Percentiles rank a stretch among this genome's conserved stretches.
These are phyloP conservation scores for Megathymus violae DNA, from an alignment of 1,140 invertebrate species.

Conservation along the genomic window DNA sequence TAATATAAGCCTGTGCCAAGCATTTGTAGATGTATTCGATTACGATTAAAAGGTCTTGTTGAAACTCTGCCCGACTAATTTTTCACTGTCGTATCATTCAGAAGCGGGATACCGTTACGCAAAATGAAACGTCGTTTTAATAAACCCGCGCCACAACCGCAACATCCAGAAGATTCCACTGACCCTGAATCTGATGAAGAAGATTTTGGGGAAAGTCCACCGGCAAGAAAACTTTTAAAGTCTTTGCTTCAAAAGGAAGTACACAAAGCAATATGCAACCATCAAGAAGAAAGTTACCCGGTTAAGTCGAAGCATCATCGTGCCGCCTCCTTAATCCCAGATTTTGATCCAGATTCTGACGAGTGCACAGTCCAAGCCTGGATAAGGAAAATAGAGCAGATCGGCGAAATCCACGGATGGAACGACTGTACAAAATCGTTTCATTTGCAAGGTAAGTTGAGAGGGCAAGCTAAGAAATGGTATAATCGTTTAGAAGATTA, in stretches of 20 bases:
- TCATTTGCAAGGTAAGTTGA: conserved; percentile 8
- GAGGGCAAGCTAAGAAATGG: conserved; percentile 9
- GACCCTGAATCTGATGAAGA: background rate
- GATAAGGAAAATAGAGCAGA: conserved; percentile 10
- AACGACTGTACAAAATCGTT: conserved; percentile 1
- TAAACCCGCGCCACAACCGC: background rate
- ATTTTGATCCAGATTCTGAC: conserved; percentile 5
- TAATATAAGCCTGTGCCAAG: background rate
- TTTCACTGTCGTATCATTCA: background rate
- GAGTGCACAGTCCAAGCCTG: conserved; percentile 3
- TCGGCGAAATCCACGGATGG: conserved; percentile 5
- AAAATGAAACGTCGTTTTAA: background rate
- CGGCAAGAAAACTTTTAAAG: conserved; percentile 7
- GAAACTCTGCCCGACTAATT: background rate
- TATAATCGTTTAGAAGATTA: conserved; percentile 8
- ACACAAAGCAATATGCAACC: background rate
- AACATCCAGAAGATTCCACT: background rate
- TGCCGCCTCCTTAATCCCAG: background rate
- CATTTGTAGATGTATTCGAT: background rate
- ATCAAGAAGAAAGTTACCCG: background rate
- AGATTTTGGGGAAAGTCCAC: background rate
- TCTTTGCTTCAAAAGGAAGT: conserved; percentile 1
- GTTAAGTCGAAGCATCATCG: background rate
- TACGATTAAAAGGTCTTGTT: background rate
- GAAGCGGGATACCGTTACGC: background rate